Conservation (phyloP, 1,140 invertebrate genomes). For the Octopus sinensis region DNA sequence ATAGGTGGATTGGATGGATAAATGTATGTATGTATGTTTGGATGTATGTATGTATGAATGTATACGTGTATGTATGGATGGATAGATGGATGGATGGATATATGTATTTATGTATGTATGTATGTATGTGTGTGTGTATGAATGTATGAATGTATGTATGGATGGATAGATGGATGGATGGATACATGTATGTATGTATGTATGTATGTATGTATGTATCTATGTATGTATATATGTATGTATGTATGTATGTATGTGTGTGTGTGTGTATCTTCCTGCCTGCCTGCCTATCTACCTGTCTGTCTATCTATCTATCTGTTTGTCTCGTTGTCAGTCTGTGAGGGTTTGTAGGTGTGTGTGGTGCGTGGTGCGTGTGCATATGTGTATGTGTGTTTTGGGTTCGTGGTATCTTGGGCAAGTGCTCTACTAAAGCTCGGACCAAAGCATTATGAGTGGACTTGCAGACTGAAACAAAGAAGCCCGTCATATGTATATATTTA, state of each 20-base stretch:
- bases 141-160: background rate
- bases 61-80: background rate
- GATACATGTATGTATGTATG: background rate
- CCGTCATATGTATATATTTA: no score
- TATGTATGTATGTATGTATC: background rate
- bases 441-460: no score
- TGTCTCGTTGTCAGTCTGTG: no score
- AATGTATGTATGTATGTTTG: background rate
- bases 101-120: background rate
- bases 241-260: background rate
- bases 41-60: background rate
- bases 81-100: background rate
- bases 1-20: background rate
- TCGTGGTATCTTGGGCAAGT: no score
- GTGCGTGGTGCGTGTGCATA: no score
- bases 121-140: background rate
- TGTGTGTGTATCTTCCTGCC: no score
- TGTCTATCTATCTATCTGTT: no score
- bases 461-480: no score
- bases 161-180: background rate
- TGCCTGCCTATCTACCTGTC: no score
- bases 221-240: background rate
- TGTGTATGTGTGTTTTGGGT: no score
- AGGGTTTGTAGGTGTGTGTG: no score
- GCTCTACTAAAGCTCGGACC: no score